Percentiles rank a stretch among this genome's conserved stretches.
Evolutionary conservation across 2,888 invertebrate genomes (phyloP).

Genomic region (Himalopsyche japonica): DNA sequence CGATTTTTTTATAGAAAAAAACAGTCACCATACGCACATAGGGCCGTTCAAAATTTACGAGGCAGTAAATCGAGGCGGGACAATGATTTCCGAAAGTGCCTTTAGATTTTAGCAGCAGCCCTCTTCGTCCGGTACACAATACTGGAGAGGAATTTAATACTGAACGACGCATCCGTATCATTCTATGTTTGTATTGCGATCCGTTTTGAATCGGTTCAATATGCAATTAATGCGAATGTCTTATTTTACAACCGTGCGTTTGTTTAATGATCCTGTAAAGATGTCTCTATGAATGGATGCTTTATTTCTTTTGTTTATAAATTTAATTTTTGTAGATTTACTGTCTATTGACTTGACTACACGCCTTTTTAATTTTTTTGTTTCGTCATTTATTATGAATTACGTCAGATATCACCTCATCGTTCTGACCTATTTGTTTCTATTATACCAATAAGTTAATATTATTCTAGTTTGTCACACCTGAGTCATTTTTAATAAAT

Average conservation of each 20-base stretch:
- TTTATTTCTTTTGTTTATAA: neutral
- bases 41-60: neutral
- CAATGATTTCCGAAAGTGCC: conserved; percentile 7
- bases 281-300: neutral
- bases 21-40: neutral
- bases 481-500: no score
- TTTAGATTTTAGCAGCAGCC: neutral
- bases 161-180: neutral
- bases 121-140: neutral
- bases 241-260: neutral
- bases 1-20: neutral
- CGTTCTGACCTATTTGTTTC: no score
- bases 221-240: neutral
- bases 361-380: no score
- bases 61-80: conserved; percentile 2
- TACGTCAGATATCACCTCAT: no score
- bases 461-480: no score
- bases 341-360: no score
- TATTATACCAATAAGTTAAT: no score
- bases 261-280: neutral
- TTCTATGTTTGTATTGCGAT: neutral
- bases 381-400: no score
- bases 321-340: no score
- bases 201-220: neutral
- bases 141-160: neutral